These are phyloP conservation scores for Diplolepis rosae DNA, from an alignment of 2,888 invertebrate species.

Conservation along the genomic window DNA sequence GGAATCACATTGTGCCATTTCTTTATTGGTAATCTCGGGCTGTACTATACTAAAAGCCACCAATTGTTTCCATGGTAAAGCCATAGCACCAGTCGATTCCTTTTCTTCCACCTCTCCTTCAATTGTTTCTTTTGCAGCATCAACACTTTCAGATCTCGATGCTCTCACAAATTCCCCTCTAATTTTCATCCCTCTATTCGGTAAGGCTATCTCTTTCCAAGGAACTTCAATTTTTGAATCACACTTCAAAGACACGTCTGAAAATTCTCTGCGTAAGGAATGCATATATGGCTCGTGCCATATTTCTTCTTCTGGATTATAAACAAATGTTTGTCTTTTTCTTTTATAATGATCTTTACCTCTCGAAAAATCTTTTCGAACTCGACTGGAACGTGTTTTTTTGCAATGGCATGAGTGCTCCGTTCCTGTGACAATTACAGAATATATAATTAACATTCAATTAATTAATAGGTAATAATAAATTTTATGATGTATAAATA, in stretches of 20 bases:
- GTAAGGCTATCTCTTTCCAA: conserved; percentile 63
- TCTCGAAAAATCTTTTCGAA: conserved; percentile 6
- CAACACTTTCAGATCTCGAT: not conserved
- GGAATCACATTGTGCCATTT: conserved; percentile 53
- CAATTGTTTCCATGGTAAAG: conserved; percentile 62
- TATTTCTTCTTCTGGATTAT: conserved; percentile 59
- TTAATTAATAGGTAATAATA: too few species aligned
- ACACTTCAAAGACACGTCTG: conserved; percentile 55
- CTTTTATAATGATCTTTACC: not conserved
- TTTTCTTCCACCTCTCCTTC: conserved; percentile 35
- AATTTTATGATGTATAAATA: too few species aligned
- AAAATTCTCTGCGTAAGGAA: conserved; percentile 55
- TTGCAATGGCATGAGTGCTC: not conserved
- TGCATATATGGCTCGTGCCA: conserved; percentile 64
- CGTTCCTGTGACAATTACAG: not conserved
- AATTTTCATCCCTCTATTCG: conserved; percentile 52
- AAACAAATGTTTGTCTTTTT: conserved; percentile 55
- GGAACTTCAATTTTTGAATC: conserved; percentile 65
- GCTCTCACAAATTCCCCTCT: conserved; percentile 34
- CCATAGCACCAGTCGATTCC: conserved; percentile 53
- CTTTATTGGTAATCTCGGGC: not conserved
- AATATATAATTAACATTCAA: too few species aligned
- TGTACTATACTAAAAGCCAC: conserved; percentile 52
- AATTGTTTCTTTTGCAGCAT: not conserved
- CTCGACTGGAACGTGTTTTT: not conserved